Percentiles rank a stretch among this genome's conserved stretches.
phyloP scores from a whole-genome alignment of 2,888 invertebrate species.

The Scaptodrosophila latifasciaeformis region DNA sequence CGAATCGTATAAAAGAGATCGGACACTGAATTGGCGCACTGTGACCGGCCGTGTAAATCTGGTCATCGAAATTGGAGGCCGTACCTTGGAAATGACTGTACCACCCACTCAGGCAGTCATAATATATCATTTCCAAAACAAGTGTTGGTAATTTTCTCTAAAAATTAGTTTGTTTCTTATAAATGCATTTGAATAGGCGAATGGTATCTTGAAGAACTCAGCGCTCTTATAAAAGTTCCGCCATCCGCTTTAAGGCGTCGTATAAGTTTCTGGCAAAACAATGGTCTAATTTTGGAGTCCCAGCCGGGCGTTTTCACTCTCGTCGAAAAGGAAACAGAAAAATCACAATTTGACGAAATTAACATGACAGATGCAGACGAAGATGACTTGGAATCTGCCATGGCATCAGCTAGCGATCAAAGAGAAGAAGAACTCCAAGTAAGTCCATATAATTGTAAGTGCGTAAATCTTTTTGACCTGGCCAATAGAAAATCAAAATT shows the following conservation, averaged over 20 bases:
- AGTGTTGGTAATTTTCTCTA: conserved; percentile 77
- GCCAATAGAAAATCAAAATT: too few species aligned
- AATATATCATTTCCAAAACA: conserved; percentile 93
- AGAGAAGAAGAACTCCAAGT: conserved; percentile 94
- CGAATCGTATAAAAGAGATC: conserved; percentile 92
- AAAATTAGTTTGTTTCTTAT: background rate
- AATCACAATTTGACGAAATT: conserved; percentile 77
- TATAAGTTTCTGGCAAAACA: conserved; percentile 95
- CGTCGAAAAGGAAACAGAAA: conserved; percentile 81
- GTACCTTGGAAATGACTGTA: conserved; percentile 87
- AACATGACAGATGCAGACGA: conserved; percentile 84
- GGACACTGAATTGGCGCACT: conserved; percentile 94
- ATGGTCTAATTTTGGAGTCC: conserved; percentile 88
- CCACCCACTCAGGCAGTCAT: conserved; percentile 96
- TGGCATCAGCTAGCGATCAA: conserved; percentile 96
- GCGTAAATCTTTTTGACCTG: too few species aligned
- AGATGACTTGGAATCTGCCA: conserved; percentile 93
- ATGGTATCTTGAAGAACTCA: conserved; percentile 92
- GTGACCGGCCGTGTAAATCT: conserved; percentile 94
- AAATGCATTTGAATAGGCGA: too few species aligned
- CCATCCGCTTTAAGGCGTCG: conserved; percentile 88
- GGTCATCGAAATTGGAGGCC: conserved; percentile 90
- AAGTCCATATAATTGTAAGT: too few species aligned
- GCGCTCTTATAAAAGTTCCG: conserved; percentile 90
- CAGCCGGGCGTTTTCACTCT: conserved; percentile 84